Conservation (phyloP, 2,797 vertebrate genomes). For the Taeniopygia guttata region DNA sequence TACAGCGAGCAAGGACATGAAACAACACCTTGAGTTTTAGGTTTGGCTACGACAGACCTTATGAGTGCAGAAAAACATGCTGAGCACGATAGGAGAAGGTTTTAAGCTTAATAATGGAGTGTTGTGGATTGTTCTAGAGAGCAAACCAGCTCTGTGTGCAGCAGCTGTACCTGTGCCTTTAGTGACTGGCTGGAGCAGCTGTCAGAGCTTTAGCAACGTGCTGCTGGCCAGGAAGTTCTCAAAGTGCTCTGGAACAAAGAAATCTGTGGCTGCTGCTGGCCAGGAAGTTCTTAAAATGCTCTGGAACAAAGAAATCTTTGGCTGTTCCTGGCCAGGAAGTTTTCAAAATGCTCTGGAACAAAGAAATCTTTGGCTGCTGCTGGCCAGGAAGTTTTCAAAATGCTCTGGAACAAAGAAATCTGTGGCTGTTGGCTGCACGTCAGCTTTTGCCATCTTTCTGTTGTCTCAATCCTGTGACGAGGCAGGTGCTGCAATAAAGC, state of each 20-base stretch:
- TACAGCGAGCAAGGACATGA: neutral
- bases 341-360: neutral
- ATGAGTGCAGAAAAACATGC: neutral
- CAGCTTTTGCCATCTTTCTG: neutral
- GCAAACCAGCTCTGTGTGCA: neutral
- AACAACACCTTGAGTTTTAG: neutral
- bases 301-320: neutral
- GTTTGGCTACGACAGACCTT: neutral
- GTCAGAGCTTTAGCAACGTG: neutral
- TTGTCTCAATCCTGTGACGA: neutral
- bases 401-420: neutral
- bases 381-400: neutral
- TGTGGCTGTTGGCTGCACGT: neutral
- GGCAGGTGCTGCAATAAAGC: neutral
- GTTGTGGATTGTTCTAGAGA: neutral
- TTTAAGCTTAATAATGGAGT: neutral
- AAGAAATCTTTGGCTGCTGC: neutral
- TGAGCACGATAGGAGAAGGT: neutral
- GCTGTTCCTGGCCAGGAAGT: neutral
- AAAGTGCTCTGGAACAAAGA: neutral
- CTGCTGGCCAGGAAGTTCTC: too few relatives aligned
- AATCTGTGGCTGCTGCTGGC: neutral
- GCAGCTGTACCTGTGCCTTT: rapidly evolving
- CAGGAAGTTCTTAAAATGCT: neutral
- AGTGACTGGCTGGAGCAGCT: neutral